A percentile compares a stretch with the other conserved stretches of the same genome.
phyloP scores from a whole-genome alignment of 2,888 invertebrate genomes.

The Ernsta delagoae region DNA sequence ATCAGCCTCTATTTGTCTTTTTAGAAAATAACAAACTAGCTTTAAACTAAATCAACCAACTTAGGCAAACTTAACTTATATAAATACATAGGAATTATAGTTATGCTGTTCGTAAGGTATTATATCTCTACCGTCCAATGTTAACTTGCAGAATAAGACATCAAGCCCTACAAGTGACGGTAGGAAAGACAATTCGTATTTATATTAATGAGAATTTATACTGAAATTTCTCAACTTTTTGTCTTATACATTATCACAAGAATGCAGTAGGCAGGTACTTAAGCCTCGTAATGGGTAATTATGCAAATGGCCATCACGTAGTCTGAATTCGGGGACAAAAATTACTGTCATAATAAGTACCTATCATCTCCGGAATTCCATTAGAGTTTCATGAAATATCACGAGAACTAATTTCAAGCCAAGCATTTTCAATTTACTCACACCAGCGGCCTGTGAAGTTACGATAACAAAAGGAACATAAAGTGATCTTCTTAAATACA shows the following conservation, averaged over 20 bases:
- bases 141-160: too few species aligned
- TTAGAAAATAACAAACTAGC: neutral
- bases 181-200: too few species aligned
- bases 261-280: conserved; percentile 16
- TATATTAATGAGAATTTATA: neutral
- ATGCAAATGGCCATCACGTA: conserved; percentile 17
- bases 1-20: neutral
- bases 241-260: conserved; percentile 1
- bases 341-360: conserved; percentile 17
- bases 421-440: conserved; percentile 44
- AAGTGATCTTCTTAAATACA: conserved; percentile 63
- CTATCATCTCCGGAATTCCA: conserved; percentile 23
- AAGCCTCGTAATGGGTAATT: conserved; percentile 21
- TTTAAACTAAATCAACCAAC: too few species aligned
- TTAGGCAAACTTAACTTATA: too few species aligned
- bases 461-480: conserved; percentile 63
- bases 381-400: conserved; percentile 28
- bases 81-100: too few species aligned
- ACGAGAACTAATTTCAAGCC: conserved; percentile 35
- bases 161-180: too few species aligned
- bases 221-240: conserved; percentile 18
- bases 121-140: too few species aligned
- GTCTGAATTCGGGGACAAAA: conserved; percentile 23
- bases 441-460: conserved; percentile 52
- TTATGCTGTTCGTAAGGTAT: too few species aligned